Evolutionary conservation across 2,888 invertebrate species (phyloP).

Genomic region (Agrotis exclamationis): DNA sequence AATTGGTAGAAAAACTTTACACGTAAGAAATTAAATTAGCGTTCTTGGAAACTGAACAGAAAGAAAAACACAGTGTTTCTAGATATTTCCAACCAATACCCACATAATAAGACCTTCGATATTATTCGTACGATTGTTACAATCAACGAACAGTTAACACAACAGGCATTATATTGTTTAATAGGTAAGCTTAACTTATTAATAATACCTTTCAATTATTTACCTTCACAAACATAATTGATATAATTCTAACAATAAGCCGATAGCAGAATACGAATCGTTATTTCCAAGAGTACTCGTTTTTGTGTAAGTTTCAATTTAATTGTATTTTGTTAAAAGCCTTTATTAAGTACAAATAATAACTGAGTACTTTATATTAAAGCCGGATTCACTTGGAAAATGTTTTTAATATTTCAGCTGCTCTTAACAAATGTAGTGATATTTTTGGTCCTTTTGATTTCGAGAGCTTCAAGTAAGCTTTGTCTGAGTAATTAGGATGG

Average conservation of each 20-base stretch:
- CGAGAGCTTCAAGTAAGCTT: conserved; percentile 7
- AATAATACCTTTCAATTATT: conserved; percentile 54
- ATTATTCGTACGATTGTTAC: conserved; percentile 6
- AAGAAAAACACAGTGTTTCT: background rate
- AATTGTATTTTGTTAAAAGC: conserved; percentile 60
- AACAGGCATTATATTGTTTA: conserved; percentile 30
- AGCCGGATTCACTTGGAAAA: conserved; percentile 30
- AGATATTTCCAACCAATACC: conserved; percentile 17
- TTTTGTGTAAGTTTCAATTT: conserved; percentile 52
- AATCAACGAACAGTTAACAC: conserved; percentile 5
- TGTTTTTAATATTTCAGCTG: conserved; percentile 28
- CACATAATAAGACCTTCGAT: conserved; percentile 2
- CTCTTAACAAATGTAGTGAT: conserved; percentile 13
- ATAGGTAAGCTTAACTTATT: conserved; percentile 48
- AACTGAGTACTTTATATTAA: conserved; percentile 34
- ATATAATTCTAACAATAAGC: conserved; percentile 54
- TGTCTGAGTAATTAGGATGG: background rate
- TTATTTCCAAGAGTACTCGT: conserved; percentile 55
- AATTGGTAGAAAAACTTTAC: too few species aligned
- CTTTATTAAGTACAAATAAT: conserved; percentile 42
- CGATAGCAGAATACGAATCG: conserved; percentile 49
- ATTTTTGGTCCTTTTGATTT: conserved; percentile 20
- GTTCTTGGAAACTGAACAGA: background rate
- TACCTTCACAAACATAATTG: conserved; percentile 60
- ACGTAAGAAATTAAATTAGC: too few species aligned